Percentiles rank a stretch among this genome's conserved stretches.
phyloP scores from a whole-genome alignment of 2,797 vertebrate genomes.

The Periparus ater region DNA sequence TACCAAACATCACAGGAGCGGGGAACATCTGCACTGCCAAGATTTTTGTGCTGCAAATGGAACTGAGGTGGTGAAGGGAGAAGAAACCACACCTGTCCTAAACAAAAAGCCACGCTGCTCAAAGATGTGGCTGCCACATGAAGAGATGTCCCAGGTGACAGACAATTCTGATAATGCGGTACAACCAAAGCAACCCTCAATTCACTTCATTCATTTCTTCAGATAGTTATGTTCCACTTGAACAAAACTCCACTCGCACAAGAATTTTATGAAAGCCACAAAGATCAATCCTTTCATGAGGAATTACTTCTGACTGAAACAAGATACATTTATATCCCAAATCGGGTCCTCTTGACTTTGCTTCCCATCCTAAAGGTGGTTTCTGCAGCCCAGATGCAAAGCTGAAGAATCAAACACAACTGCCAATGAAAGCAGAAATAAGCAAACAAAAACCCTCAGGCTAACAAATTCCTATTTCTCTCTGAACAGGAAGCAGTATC shows the following conservation, averaged over 20 bases:
- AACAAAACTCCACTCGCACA: neutral
- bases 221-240: neutral
- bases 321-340: neutral
- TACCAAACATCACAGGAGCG: accelerated
- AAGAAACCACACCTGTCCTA: neutral
- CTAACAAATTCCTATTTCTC: neutral
- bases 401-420: neutral
- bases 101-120: neutral
- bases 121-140: neutral
- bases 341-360: neutral
- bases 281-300: neutral
- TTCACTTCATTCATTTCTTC: neutral
- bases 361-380: neutral
- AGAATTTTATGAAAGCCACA: neutral
- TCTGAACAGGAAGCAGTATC: neutral
- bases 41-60: neutral
- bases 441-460: neutral
- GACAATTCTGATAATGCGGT: neutral
- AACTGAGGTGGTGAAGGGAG: neutral
- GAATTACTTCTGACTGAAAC: neutral
- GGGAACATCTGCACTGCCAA: neutral
- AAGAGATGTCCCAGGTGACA: neutral
- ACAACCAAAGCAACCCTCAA: neutral
- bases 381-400: neutral
- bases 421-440: neutral